These are phyloP conservation scores for Psylliodes chrysocephalus DNA, from an alignment of 2,888 invertebrate species.

Conservation along the genomic window DNA sequence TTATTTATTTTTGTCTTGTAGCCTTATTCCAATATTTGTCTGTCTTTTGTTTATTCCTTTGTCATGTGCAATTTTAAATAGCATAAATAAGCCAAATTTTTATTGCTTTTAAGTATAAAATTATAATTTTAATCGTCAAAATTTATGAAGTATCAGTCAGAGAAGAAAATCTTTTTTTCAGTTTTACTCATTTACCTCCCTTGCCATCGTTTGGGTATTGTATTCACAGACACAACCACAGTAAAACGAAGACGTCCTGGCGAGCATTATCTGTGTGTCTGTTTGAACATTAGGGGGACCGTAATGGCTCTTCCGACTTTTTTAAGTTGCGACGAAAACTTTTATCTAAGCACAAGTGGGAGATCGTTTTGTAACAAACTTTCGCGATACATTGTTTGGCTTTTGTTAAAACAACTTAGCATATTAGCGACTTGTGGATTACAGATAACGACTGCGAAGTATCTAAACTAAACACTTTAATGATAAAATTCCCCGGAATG, in stretches of 20 bases:
- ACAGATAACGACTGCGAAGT: background rate
- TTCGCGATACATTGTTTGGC: conserved; percentile 45
- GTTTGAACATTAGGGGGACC: conserved; percentile 53
- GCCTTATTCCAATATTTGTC: too few relatives aligned
- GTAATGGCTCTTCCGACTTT: conserved; percentile 58
- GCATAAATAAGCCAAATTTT: too few relatives aligned
- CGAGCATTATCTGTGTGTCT: conserved; percentile 54
- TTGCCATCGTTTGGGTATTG: background rate
- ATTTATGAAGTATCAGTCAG: too few relatives aligned
- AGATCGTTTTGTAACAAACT: conserved; percentile 43
- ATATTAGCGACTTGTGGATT: conserved; percentile 37
- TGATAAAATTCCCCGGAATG: background rate
- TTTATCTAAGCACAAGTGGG: conserved; percentile 52
- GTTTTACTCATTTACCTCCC: too few relatives aligned
- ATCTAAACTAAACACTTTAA: background rate
- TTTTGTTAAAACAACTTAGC: conserved; percentile 41
- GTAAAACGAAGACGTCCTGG: conserved; percentile 55
- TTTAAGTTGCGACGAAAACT: conserved; percentile 55
- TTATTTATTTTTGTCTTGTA: too few relatives aligned
- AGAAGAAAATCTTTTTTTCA: too few relatives aligned
- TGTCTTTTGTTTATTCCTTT: too few relatives aligned
- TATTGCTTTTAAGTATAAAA: too few relatives aligned
- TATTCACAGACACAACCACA: conserved; percentile 36
- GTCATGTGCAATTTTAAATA: too few relatives aligned
- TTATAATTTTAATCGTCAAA: too few relatives aligned